phyloP scores from a whole-genome alignment of 2,888 invertebrate genomes.

The Thalpophila matura region DNA sequence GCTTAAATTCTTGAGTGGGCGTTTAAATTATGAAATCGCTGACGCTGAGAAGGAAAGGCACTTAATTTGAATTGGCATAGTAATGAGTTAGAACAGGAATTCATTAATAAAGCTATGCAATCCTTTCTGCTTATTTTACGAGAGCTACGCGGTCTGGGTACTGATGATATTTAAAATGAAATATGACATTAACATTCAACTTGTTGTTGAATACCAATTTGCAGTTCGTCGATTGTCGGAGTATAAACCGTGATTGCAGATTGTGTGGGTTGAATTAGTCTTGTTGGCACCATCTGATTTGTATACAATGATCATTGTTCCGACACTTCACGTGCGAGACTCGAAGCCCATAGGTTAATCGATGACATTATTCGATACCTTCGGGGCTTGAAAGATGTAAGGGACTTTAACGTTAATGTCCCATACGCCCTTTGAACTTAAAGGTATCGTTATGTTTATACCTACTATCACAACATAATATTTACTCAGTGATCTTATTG shows the following conservation, averaged over 20 bases:
- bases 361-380: conserved; percentile 65
- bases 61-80: conserved; percentile 54
- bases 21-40: conserved; percentile 59
- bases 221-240: conserved; percentile 59
- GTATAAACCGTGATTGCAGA: conserved; percentile 61
- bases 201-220: conserved; percentile 61
- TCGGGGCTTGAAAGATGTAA: conserved; percentile 26
- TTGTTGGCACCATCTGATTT: conserved; percentile 81
- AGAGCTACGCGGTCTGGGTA: conserved; percentile 33
- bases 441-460: conserved; percentile 21
- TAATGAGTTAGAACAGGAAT: conserved; percentile 59
- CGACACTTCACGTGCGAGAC: conserved; percentile 65
- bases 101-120: conserved; percentile 53
- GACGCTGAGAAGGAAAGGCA: conserved; percentile 50
- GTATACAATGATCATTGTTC: conserved; percentile 90
- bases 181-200: conserved; percentile 58
- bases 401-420: conserved; percentile 33
- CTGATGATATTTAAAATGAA: conserved; percentile 54
- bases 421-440: conserved; percentile 32
- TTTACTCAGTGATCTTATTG: conserved; percentile 70
- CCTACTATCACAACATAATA: conserved; percentile 69
- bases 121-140: conserved; percentile 54
- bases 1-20: conserved; percentile 48
- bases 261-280: conserved; percentile 74
- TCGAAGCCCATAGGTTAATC: conserved; percentile 70